Evolutionary conservation across 2,888 invertebrate species (phyloP), one percentile per base, ranked within the genome.

Genomic region (Drosophila birchii): DNA sequence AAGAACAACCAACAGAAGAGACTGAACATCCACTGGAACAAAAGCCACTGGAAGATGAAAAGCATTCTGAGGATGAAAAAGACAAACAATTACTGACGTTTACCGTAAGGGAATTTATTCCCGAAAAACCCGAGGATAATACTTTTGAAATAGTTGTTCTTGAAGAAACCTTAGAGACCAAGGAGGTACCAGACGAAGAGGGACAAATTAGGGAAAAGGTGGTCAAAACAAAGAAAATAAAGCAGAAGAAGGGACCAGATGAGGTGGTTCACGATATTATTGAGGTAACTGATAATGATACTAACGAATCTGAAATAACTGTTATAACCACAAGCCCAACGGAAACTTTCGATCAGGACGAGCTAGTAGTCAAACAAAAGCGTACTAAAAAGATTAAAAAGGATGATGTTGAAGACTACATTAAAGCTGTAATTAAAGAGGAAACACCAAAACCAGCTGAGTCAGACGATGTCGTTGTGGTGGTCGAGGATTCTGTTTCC

Each of bases 241-340:
- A 88, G 36, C 88, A 90, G 43, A 91, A 85, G 90, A 93, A 55
- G 93, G 93, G 93, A 53, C 90, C 91, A 5, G 91, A 91, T 38
- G 93, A 93, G 38, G 82, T 90, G 6, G 91, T 93, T 68, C 85
- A 93, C 70, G 93, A 93, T 76, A 88, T 93, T 3, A 93, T 93
- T 0, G 93, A 93, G 1, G 83, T 93, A 5, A 90, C 93, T 77
- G 80, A 93, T 74, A 75, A 93, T 90, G 88, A 92, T 84, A 90
- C 93, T 86, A 87, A 89, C 57, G 76, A 92, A 85, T 79, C 92
- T 60, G 91, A 92, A 68, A 89, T 93, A 5, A 91, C 91, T 5
- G 91, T 92, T 3, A 72, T 82, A 20, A 89, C 85, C 11, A 74
- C 79, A 7, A 78, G 39, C 63, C 79, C 80, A 7, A 74, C 49